Evolutionary conservation across 2,888 invertebrate genomes (phyloP), one percentile per base, ranked within the genome.

Genomic region (Drosophila ustulata): DNA sequence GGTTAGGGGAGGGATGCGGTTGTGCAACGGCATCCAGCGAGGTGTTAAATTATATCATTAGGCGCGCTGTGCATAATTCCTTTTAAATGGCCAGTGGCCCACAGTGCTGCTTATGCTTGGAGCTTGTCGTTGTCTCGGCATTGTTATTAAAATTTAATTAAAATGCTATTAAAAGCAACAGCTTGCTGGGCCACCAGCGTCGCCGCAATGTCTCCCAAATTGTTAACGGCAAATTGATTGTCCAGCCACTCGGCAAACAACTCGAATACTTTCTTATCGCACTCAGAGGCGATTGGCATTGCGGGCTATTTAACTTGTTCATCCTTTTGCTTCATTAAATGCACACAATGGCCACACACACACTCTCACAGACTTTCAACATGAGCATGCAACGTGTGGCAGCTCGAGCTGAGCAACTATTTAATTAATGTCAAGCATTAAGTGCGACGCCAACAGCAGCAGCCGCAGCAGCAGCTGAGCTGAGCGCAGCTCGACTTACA

Each of bases 71-170:
- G 55, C 61, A 73, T 76, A 77, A 73, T 76, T 77, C 64, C 62
- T 77, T 77, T 73, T 65, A 67, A 69, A n/a, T 58, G 41, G 28
- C 56, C 65, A 66, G 26, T 23, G 53, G 37, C 13, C 41, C 25
- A 30, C 9, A 13, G 43, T 6, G 18, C 4, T 13, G 26, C 34
- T 53, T 25, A n/a, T 23, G 57, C 3, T n/a, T 56, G 53, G 41
- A 13, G 25, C n/a, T 53, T 49, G 50, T 18, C 57, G 39, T 28
- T 51, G 45, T 57, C 7, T 58, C 13, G 52, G 53, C 32, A 61
- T 71, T 70, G 69, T 69, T 76, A 76, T 80, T 74, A 79, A 74
- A 77, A 74, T 80, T 66, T 66, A 77, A 80, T 82, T 80, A 80
- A 77, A 80, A 71, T 58, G 39, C 69, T 61, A 74, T 80, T 58